Conservation (phyloP, 2,888 invertebrate genomes). For the Calliscelio sp. region DNA sequence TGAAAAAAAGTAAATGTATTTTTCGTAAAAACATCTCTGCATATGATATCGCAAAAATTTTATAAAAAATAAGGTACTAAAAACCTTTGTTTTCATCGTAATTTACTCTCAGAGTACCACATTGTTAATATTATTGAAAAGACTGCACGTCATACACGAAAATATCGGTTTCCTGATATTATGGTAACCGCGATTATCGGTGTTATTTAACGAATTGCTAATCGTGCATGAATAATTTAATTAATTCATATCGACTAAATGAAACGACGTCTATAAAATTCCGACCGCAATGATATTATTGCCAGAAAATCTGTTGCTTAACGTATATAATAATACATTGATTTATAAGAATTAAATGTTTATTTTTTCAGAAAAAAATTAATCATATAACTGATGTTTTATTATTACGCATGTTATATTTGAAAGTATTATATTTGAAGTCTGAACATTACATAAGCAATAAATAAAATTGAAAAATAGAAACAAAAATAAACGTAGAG, state of each 20-base stretch:
- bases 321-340: no score
- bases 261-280: constrained; percentile 37
- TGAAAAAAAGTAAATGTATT: no score
- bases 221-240: constrained; percentile 49
- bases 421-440: no score
- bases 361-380: background rate
- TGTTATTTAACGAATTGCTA: constrained; percentile 44
- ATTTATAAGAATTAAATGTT: no score
- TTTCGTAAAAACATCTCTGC: no score
- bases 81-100: constrained; percentile 27
- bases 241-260: constrained; percentile 41
- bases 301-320: constrained; percentile 28
- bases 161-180: constrained; percentile 7
- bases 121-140: constrained; percentile 36
- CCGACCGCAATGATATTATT: constrained; percentile 9
- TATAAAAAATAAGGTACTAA: background rate
- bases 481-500: no score
- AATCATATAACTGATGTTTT: no score
- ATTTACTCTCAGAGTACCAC: no score
- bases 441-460: no score
- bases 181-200: constrained; percentile 19
- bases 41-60: background rate
- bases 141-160: constrained; percentile 5
- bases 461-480: no score
- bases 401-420: no score